These are phyloP conservation scores for Streblospio benedicti DNA, from an alignment of 1,140 invertebrate species.

Conservation along the genomic window DNA sequence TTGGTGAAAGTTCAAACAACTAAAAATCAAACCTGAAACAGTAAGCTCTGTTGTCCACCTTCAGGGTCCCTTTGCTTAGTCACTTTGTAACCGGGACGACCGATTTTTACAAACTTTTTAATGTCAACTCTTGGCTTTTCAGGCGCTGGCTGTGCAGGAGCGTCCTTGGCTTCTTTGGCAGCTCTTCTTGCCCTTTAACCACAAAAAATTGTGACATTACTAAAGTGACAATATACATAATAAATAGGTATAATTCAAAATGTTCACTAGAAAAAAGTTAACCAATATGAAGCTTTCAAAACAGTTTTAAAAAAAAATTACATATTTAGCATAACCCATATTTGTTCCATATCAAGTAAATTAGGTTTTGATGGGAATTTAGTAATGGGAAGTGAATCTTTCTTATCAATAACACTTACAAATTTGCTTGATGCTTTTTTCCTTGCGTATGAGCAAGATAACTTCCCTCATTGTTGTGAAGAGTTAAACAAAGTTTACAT, in stretches of 20 bases:
- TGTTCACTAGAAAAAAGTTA: background rate
- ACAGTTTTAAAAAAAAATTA: too few relatives aligned
- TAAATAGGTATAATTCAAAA: too few relatives aligned
- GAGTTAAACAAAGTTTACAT: slow-evolving; percentile 95
- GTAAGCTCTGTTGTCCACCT: slow-evolving; percentile 86
- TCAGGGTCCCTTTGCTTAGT: slow-evolving; percentile 96
- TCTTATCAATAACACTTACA: slow-evolving; percentile 54
- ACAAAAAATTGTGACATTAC: background rate
- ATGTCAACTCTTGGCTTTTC: slow-evolving; percentile 92
- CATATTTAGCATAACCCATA: too few relatives aligned
- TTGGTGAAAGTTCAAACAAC: too few relatives aligned
- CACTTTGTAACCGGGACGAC: slow-evolving; percentile 95
- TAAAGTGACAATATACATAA: too few relatives aligned
- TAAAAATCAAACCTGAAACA: slow-evolving; percentile 97
- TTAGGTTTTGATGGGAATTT: too few relatives aligned
- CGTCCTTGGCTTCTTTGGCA: slow-evolving; percentile 97
- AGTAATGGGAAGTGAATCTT: too few relatives aligned
- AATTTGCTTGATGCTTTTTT: slow-evolving; percentile 99
- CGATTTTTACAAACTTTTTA: slow-evolving; percentile 99
- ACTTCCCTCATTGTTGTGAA: slow-evolving; percentile 99
- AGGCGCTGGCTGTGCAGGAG: slow-evolving; percentile 76
- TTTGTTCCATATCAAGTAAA: too few relatives aligned
- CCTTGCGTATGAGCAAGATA: slow-evolving; percentile 99
- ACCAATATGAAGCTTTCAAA: background rate
- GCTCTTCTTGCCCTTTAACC: slow-evolving; percentile 70